Evolutionary conservation across 2,888 invertebrate species (phyloP).

Genomic region (Trichopoda pennipes): DNA sequence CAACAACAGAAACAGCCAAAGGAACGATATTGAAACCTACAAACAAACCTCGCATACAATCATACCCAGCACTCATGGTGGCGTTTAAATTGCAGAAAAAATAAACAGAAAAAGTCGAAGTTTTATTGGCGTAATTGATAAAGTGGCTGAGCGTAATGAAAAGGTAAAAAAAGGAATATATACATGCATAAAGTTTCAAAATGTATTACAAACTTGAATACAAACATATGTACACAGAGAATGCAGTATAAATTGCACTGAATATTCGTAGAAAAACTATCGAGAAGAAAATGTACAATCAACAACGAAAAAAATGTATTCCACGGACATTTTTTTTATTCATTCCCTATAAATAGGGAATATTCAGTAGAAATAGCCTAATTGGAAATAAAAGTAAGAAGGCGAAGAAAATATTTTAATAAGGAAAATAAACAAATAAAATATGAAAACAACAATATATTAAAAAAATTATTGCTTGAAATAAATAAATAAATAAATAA

Average conservation of each 20-base stretch:
- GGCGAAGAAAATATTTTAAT: too few species aligned
- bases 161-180: slow-evolving; percentile 51
- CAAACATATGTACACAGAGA: neutral
- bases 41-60: slow-evolving; percentile 3
- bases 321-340: slow-evolving; percentile 15
- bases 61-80: slow-evolving; percentile 15
- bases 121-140: slow-evolving; percentile 69
- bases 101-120: slow-evolving; percentile 48
- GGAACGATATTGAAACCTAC: slow-evolving; percentile 27
- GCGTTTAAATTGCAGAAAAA: slow-evolving; percentile 58
- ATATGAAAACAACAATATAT: too few species aligned
- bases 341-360: slow-evolving; percentile 6
- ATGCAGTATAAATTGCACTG: slow-evolving; percentile 22
- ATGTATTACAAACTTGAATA: slow-evolving; percentile 19
- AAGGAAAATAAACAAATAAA: too few species aligned
- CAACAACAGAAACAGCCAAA: slow-evolving; percentile 10
- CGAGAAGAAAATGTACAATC: slow-evolving; percentile 39
- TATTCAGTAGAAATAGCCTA: slow-evolving; percentile 13
- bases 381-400: slow-evolving; percentile 29
- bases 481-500: too few species aligned
- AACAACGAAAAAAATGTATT: slow-evolving; percentile 10
- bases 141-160: slow-evolving; percentile 67
- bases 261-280: slow-evolving; percentile 49
- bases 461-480: neutral
- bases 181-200: slow-evolving; percentile 31